These are phyloP conservation scores for Aegithalos caudatus DNA, from an alignment of 2,113 vertebrate species.

Conservation along the genomic window DNA sequence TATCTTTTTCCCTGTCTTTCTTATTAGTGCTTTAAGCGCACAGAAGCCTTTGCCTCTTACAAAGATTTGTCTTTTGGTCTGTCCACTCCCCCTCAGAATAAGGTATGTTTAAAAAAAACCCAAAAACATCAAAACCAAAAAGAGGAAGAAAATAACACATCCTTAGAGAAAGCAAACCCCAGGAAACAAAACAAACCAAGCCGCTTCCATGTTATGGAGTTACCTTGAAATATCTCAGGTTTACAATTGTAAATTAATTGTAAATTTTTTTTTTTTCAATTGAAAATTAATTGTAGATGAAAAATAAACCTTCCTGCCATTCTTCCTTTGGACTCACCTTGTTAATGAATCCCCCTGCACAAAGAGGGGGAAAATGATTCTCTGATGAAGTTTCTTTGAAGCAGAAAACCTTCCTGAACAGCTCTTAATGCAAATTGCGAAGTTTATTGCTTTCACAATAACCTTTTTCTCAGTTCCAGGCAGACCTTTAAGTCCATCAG, in stretches of 20 bases:
- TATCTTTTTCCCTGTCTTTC: background rate
- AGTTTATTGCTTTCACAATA: background rate
- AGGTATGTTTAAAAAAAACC: background rate
- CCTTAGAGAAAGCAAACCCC: background rate
- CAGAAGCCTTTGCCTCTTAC: background rate
- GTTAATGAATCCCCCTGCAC: background rate
- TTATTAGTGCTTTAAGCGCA: background rate
- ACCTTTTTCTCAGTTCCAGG: background rate
- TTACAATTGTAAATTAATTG: background rate
- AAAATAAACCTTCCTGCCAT: background rate
- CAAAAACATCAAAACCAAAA: background rate
- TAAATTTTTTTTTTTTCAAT: no score
- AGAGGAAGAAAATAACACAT: background rate
- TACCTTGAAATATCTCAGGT: background rate
- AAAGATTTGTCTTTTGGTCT: background rate
- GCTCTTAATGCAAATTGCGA: background rate
- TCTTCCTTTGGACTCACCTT: background rate
- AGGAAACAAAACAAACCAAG: background rate
- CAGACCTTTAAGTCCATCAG: background rate
- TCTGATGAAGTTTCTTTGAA: background rate
- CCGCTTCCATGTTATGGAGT: background rate
- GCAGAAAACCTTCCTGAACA: background rate
- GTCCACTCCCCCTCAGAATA: accelerated
- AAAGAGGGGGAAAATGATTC: background rate
- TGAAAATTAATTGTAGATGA: background rate